These are phyloP conservation scores for Gadopsis marmoratus DNA, from an alignment of 2,797 vertebrate genomes.

Conservation along the genomic window DNA sequence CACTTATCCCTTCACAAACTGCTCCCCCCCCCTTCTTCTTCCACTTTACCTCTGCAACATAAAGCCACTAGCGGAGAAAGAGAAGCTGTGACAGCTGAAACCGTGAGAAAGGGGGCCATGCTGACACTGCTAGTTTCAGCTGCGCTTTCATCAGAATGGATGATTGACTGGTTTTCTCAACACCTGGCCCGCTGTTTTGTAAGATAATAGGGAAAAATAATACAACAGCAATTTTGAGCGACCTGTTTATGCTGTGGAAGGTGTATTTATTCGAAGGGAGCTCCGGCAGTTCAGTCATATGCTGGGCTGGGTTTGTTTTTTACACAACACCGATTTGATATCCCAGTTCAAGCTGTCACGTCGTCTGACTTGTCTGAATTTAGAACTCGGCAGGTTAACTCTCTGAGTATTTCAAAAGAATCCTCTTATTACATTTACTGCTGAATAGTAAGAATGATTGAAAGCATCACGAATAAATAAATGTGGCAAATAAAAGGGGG, in stretches of 20 bases:
- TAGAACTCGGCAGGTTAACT: slow-evolving; percentile 35
- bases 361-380: slow-evolving; percentile 38
- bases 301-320: slow-evolving; percentile 24
- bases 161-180: slow-evolving; percentile 69
- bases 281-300: slow-evolving; percentile 10
- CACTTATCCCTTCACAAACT: slow-evolving; percentile 55
- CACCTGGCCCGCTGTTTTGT: slow-evolving; percentile 64
- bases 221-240: slow-evolving; percentile 39
- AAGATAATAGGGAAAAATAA: slow-evolving; percentile 67
- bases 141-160: slow-evolving; percentile 49
- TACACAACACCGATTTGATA: slow-evolving; percentile 35
- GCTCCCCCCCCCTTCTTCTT: background rate
- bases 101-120: slow-evolving; percentile 61
- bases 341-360: slow-evolving; percentile 44
- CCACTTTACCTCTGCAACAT: slow-evolving; percentile 40
- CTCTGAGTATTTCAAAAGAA: background rate
- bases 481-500: background rate
- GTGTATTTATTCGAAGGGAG: slow-evolving; percentile 36
- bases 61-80: slow-evolving; percentile 47
- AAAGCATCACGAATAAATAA: slow-evolving; percentile 17
- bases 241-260: slow-evolving; percentile 38
- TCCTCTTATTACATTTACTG: slow-evolving; percentile 27
- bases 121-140: slow-evolving; percentile 66
- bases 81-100: slow-evolving; percentile 65
- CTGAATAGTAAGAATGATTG: slow-evolving; percentile 13